Conservation (phyloP, 2,888 invertebrate species). For the Anarsia innoxiella region DNA sequence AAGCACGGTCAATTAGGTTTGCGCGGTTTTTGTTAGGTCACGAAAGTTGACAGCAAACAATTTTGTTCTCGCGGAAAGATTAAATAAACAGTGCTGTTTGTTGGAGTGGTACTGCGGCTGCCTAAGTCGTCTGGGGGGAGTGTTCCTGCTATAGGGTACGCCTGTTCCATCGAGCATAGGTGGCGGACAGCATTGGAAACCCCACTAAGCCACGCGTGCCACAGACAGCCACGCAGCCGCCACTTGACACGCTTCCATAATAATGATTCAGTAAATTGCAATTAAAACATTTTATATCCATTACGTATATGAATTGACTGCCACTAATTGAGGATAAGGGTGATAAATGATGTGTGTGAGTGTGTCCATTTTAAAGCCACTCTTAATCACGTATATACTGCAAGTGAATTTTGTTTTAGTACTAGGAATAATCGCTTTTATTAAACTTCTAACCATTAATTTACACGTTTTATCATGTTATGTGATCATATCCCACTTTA, state of each 20-base stretch:
- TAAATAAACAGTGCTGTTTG: slow-evolving; percentile 35
- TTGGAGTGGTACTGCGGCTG: slow-evolving; percentile 3
- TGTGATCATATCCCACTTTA: slow-evolving; percentile 29
- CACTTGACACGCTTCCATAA: slow-evolving; percentile 54
- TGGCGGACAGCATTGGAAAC: no score
- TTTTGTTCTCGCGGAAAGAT: slow-evolving; percentile 28
- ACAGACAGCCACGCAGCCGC: no score
- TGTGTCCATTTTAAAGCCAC: slow-evolving; percentile 29
- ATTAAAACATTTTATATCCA: slow-evolving; percentile 35
- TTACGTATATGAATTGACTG: not conserved
- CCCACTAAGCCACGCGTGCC: slow-evolving; percentile 33
- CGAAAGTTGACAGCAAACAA: slow-evolving; percentile 25
- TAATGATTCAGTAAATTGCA: slow-evolving; percentile 47
- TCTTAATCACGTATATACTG: no score
- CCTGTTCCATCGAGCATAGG: no score
- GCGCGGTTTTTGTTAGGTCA: slow-evolving; percentile 19
- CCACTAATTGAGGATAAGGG: not conserved
- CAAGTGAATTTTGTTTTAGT: no score
- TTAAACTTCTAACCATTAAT: no score
- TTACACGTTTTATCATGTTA: slow-evolving; percentile 28
- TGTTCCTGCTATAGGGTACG: no score
- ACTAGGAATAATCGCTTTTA: no score
- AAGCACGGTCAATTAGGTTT: slow-evolving; percentile 26
- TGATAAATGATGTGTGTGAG: slow-evolving; percentile 17
- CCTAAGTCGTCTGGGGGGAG: no score